Percentiles rank a stretch among this genome's conserved stretches.
These are phyloP conservation scores for Scytalopus superciliaris DNA, from an alignment of 2,113 vertebrate genomes.

Conservation along the genomic window DNA sequence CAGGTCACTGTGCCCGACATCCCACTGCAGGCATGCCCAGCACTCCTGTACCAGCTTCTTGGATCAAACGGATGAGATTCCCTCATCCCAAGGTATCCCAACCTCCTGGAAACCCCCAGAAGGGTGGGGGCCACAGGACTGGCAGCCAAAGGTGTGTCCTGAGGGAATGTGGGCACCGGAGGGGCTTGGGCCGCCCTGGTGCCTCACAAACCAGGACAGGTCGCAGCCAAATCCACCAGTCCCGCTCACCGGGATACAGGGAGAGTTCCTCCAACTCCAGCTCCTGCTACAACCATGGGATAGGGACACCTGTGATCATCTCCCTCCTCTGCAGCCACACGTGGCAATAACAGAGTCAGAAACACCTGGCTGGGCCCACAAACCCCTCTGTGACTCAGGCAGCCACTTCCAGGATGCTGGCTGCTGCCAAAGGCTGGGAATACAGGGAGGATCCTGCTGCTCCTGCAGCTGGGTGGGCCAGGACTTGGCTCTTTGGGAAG, in stretches of 20 bases:
- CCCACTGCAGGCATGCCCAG: background rate
- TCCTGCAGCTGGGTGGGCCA: background rate
- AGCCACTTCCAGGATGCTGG: background rate
- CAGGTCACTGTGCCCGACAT: rapidly evolving
- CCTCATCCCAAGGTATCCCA: background rate
- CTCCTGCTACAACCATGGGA: background rate
- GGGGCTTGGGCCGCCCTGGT: background rate
- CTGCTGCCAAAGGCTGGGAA: background rate
- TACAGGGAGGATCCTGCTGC: background rate
- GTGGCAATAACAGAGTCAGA: background rate
- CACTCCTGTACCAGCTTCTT: too few relatives aligned
- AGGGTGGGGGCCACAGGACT: background rate
- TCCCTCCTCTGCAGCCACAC: background rate
- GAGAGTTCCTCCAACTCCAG: background rate
- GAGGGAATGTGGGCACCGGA: background rate
- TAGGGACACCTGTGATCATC: rapidly evolving
- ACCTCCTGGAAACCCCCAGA: background rate
- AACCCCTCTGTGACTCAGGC: background rate
- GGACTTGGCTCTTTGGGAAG: background rate
- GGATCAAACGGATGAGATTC: background rate
- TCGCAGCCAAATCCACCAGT: rapidly evolving
- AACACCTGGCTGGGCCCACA: background rate
- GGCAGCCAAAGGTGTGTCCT: background rate
- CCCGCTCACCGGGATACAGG: rapidly evolving
- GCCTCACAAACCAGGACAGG: rapidly evolving